Conservation (phyloP, 2,113 vertebrate species). For the Apteryx owenii region DNA sequence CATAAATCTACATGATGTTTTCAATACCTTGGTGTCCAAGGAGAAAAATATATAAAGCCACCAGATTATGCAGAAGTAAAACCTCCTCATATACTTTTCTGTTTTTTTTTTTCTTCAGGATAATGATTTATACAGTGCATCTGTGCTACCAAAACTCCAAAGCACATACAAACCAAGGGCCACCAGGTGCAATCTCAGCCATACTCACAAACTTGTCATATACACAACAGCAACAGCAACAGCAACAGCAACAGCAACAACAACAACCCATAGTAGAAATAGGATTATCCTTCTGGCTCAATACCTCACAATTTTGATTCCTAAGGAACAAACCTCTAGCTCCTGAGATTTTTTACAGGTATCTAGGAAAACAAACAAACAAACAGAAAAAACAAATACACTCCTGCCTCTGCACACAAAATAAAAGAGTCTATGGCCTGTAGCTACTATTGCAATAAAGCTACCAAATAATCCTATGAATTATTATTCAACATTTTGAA, state of each 20-base stretch:
- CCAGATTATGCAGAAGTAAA: not conserved
- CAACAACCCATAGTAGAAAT: not conserved
- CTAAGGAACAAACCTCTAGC: not conserved
- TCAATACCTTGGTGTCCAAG: not conserved
- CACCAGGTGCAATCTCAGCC: not conserved
- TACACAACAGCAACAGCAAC: not conserved
- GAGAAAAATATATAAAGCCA: not conserved
- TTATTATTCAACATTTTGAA: not conserved
- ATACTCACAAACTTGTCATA: not conserved
- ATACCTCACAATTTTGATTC: not conserved
- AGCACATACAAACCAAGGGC: not conserved
- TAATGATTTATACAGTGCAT: not conserved
- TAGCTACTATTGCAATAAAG: not conserved
- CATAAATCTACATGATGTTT: not conserved
- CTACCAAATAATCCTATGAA: not conserved
- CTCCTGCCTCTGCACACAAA: not conserved
- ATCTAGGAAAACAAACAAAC: not conserved
- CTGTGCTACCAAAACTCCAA: not conserved
- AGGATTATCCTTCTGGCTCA: not conserved
- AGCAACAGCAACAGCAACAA: not conserved
- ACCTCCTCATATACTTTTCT: accelerated
- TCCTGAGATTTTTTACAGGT: not conserved
- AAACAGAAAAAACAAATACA: not conserved
- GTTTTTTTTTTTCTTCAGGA: not conserved
- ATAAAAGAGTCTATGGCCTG: not conserved